phyloP scores from a whole-genome alignment of 2,888 invertebrate genomes.

The Ectemnius cavifrons region DNA sequence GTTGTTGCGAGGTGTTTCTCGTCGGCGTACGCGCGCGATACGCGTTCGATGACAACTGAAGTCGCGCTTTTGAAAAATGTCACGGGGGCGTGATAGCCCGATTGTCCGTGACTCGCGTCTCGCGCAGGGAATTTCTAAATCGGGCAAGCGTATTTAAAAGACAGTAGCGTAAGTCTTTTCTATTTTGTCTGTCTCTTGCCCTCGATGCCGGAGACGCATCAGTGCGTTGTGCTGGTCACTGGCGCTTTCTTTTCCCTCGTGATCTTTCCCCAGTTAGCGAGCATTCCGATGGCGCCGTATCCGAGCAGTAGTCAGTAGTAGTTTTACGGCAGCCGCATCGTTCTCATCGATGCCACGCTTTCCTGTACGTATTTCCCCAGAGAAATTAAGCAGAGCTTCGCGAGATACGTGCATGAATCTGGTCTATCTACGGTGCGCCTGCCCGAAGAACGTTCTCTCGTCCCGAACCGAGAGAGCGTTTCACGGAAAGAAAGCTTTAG shows the following conservation, averaged over 20 bases:
- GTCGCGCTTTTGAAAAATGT: neutral
- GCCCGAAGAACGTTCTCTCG: neutral
- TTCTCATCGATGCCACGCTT: neutral
- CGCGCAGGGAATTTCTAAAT: neutral
- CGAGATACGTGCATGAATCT: neutral
- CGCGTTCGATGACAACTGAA: neutral
- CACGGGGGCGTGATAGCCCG: neutral
- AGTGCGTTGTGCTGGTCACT: constrained; percentile 64
- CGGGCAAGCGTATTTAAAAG: constrained; percentile 45
- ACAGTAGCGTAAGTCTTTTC: constrained; percentile 55
- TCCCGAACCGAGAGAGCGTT: constrained; percentile 14
- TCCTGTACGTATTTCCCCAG: neutral
- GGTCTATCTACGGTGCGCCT: neutral
- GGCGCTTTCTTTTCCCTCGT: constrained; percentile 45
- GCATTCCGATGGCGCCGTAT: neutral
- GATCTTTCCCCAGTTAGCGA: constrained; percentile 7
- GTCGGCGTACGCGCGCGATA: constrained; percentile 22
- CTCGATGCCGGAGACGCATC: constrained; percentile 8
- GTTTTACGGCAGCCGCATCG: constrained; percentile 5
- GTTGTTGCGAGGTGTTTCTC: constrained; percentile 7
- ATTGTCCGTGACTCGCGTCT: constrained; percentile 13
- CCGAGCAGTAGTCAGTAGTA: neutral
- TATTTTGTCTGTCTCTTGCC: constrained; percentile 27
- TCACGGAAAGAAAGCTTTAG: constrained; percentile 38
- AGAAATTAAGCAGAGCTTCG: neutral